A percentile compares a stretch with the other conserved stretches of the same genome.
phyloP scores from a whole-genome alignment of 2,113 vertebrate genomes.

The Sterna hirundo region DNA sequence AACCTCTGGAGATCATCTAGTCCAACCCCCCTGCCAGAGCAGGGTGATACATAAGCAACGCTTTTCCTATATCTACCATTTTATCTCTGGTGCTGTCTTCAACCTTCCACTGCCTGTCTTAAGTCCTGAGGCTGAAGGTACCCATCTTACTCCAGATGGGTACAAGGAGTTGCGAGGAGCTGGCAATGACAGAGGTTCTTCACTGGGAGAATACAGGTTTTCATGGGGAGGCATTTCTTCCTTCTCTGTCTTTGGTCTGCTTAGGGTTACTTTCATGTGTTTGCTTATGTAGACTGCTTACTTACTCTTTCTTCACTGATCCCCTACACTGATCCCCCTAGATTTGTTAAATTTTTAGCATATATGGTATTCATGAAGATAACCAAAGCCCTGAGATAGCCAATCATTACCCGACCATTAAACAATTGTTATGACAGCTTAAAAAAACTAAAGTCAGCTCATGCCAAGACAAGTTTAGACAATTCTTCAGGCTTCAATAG shows the following conservation, averaged over 20 bases:
- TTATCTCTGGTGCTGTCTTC: neutral
- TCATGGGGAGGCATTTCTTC: neutral
- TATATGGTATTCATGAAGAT: neutral
- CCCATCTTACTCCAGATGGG: neutral
- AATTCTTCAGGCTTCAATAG: neutral
- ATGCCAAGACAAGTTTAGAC: neutral
- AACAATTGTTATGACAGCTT: neutral
- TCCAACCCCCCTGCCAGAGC: too few relatives aligned
- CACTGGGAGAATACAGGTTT: neutral
- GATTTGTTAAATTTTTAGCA: neutral
- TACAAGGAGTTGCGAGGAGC: fast-evolving
- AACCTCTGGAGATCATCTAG: too few relatives aligned
- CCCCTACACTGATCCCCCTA: neutral
- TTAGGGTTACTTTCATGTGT: neutral
- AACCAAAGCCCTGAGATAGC: neutral
- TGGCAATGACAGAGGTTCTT: neutral
- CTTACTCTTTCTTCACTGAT: neutral
- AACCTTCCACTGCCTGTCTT: neutral
- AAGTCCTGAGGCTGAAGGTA: neutral
- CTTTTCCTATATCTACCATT: neutral
- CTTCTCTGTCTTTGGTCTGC: neutral
- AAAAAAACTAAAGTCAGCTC: neutral
- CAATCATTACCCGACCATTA: neutral
- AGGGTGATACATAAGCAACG: neutral
- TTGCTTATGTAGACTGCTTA: neutral